phyloP scores from a whole-genome alignment of 2,113 vertebrate genomes.

The Dicaeum eximium region DNA sequence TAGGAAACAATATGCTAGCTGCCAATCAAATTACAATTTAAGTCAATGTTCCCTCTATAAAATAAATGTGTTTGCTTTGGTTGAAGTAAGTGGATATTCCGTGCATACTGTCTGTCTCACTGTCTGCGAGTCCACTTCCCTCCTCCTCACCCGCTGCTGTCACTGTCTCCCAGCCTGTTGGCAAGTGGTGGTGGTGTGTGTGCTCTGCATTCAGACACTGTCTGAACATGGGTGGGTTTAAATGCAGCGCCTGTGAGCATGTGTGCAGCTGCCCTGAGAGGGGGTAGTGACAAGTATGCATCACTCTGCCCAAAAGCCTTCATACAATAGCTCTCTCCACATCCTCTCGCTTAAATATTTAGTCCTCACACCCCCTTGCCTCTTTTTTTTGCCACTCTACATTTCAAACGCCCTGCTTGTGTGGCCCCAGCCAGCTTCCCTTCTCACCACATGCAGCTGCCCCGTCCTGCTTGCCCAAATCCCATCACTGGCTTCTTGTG shows the following conservation, averaged over 20 bases:
- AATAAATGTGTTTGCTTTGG: background rate
- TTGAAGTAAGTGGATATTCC: background rate
- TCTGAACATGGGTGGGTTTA: accelerated
- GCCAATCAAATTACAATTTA: conserved; percentile 27
- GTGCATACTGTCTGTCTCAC: background rate
- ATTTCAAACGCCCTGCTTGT: background rate
- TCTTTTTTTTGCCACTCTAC: background rate
- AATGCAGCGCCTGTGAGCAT: background rate
- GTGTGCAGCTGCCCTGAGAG: background rate
- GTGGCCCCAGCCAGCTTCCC: background rate
- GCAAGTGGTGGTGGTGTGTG: background rate
- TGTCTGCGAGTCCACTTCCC: background rate
- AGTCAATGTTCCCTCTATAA: background rate
- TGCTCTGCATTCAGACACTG: background rate
- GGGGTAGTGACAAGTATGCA: background rate
- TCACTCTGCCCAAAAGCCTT: background rate
- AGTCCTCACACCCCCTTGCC: background rate
- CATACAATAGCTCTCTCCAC: background rate
- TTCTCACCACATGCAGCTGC: background rate
- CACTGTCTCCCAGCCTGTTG: background rate
- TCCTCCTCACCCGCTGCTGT: background rate
- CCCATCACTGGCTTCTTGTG: background rate
- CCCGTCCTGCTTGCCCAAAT: background rate
- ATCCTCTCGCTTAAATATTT: background rate
- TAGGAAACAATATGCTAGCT: conserved; percentile 65